Conservation (phyloP, 30 jellyfish, hydroid and myxozoan species). For the Haliclystus octoradiatus region DNA sequence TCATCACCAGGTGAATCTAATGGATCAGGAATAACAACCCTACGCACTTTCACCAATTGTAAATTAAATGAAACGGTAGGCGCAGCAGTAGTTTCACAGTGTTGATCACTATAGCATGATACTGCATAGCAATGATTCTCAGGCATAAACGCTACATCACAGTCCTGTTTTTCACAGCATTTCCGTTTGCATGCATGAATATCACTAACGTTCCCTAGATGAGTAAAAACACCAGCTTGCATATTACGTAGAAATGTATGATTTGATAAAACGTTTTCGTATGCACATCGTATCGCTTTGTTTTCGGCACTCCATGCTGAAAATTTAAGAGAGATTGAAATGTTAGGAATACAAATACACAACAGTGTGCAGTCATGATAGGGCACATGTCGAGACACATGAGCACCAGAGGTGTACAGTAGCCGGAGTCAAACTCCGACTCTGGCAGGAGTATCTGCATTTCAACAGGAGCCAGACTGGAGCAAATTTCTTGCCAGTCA, state of each 20-base stretch:
- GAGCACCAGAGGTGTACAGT: too few relatives aligned
- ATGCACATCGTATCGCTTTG: conserved; percentile 78
- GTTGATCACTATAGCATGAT: conserved; percentile 89
- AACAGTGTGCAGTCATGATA: too few relatives aligned
- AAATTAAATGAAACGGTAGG: conserved; percentile 69
- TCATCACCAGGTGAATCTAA: conserved; percentile 70
- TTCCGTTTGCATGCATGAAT: conserved; percentile 71
- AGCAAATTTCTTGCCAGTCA: too few relatives aligned
- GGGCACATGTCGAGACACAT: too few relatives aligned
- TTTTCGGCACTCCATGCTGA: conserved; percentile 7
- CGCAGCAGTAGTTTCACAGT: conserved; percentile 96
- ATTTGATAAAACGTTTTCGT: conserved; percentile 86
- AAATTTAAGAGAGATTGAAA: conserved; percentile 1
- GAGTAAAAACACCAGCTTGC: conserved; percentile 97
- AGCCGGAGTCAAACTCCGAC: too few relatives aligned
- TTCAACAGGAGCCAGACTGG: too few relatives aligned
- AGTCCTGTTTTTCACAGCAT: conserved; percentile 78
- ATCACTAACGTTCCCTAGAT: conserved; percentile 82
- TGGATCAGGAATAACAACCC: conserved; percentile 95
- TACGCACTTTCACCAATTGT: conserved; percentile 85
- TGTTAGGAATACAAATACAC: too few relatives aligned
- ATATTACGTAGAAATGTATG: conserved; percentile 78
- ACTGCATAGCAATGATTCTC: conserved; percentile 96
- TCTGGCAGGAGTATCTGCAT: too few relatives aligned
- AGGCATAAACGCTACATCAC: conserved; percentile 98